These are phyloP conservation scores for Carapus acus DNA, from an alignment of 2,797 vertebrate genomes.

Conservation along the genomic window DNA sequence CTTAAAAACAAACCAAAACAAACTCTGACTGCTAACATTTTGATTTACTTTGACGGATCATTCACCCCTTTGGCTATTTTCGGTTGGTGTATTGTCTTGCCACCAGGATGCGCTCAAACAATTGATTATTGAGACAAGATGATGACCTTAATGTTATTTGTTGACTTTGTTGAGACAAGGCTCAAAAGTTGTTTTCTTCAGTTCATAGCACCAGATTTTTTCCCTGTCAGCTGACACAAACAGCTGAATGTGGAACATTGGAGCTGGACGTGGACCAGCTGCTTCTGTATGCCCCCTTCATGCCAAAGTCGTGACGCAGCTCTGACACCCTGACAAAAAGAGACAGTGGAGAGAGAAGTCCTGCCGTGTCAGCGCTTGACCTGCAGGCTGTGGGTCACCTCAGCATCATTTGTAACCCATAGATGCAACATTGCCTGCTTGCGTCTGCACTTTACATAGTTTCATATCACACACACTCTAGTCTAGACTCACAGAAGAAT, in stretches of 20 bases:
- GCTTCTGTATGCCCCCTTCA: slow-evolving; percentile 14
- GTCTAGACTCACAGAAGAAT: no score
- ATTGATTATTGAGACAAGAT: no score
- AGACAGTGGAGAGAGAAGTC: slow-evolving; percentile 11
- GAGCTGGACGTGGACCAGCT: slow-evolving; percentile 34
- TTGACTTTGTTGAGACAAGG: no score
- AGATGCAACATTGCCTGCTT: slow-evolving; percentile 1
- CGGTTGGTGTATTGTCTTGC: no score
- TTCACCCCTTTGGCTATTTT: no score
- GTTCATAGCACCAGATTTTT: no score
- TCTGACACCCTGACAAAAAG: slow-evolving; percentile 8
- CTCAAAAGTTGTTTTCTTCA: no score
- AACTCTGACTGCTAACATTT: no score
- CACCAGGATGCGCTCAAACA: no score
- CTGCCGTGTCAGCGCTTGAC: slow-evolving; percentile 28
- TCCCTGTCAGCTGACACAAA: slow-evolving; percentile 1
- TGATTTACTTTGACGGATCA: no score
- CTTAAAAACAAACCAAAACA: slow-evolving; percentile 32
- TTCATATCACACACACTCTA: background rate
- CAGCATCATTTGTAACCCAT: slow-evolving; percentile 1
- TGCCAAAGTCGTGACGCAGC: slow-evolving; percentile 14
- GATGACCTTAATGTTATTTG: no score
- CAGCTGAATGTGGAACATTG: slow-evolving; percentile 10
- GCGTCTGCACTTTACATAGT: slow-evolving; percentile 11
- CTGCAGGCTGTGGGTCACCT: background rate